These are phyloP conservation scores for Agelaius phoeniceus DNA, from an alignment of 2,113 vertebrate species.

Conservation along the genomic window DNA sequence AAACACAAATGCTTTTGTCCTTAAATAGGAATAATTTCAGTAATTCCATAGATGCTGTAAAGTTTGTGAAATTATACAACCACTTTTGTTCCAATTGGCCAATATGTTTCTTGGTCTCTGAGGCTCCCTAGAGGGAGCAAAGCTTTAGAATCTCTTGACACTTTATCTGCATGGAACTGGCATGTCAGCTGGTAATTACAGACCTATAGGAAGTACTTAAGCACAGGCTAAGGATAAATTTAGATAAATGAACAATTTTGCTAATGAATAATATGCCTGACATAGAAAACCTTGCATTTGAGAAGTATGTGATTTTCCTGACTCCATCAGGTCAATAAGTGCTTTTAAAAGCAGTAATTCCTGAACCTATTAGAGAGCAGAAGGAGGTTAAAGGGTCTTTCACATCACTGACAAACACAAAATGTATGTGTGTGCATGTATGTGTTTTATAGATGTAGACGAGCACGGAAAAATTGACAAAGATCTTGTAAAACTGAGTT, in stretches of 20 bases:
- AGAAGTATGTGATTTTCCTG: not conserved
- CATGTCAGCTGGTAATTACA: slow-evolving; percentile 21
- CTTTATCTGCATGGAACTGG: not conserved
- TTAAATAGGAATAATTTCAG: not conserved
- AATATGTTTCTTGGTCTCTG: not conserved
- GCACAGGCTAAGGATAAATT: not conserved
- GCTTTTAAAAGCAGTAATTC: not conserved
- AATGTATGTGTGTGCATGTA: not conserved
- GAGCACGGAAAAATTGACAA: not conserved
- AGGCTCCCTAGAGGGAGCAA: not conserved
- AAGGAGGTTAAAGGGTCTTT: not conserved
- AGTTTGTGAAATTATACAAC: not conserved
- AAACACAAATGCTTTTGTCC: slow-evolving; percentile 43
- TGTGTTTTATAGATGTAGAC: not conserved
- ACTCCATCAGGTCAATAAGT: not conserved
- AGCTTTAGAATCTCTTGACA: not conserved
- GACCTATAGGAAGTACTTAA: slow-evolving; percentile 18
- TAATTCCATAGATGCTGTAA: not conserved
- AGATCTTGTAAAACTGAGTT: not conserved
- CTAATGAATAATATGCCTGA: not conserved
- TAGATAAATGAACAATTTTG: slow-evolving; percentile 16
- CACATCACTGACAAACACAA: not conserved
- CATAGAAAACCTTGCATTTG: not conserved
- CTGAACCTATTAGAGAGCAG: not conserved
- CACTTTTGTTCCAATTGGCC: not conserved